Evolutionary conservation across 1,140 invertebrate species (phyloP).

Genomic region (Neodiprion pinetum): DNA sequence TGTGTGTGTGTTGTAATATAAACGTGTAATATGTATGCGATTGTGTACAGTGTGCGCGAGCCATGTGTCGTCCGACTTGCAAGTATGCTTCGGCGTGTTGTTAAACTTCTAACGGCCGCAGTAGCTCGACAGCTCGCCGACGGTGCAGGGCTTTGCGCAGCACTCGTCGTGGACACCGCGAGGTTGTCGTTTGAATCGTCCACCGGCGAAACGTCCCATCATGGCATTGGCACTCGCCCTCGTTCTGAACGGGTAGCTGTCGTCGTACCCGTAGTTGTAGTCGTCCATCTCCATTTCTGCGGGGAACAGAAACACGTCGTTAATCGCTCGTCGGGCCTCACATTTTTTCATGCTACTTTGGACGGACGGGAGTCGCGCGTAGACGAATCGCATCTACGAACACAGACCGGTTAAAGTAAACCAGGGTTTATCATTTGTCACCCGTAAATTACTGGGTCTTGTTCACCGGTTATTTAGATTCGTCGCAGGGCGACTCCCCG

Average conservation of each 20-base stretch:
- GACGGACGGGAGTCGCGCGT: no score
- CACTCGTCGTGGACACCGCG: slow-evolving; percentile 62
- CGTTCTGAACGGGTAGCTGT: slow-evolving; percentile 46
- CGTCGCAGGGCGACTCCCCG: no score
- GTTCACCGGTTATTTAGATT: no score
- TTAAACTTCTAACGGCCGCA: slow-evolving; percentile 41
- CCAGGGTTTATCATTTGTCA: no score
- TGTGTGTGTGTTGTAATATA: not conserved
- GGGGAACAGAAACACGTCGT: slow-evolving; percentile 23
- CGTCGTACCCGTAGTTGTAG: slow-evolving; percentile 42
- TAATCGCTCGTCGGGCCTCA: no score
- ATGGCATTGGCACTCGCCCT: slow-evolving; percentile 47
- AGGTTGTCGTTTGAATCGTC: slow-evolving; percentile 33
- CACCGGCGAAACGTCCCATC: slow-evolving; percentile 41
- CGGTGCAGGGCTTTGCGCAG: slow-evolving; percentile 56
- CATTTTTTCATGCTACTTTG: no score
- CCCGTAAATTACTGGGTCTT: no score
- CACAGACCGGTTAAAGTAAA: no score
- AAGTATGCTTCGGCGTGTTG: no score
- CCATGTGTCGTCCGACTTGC: not conserved
- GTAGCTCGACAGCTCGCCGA: slow-evolving; percentile 55
- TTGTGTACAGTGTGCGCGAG: not conserved
- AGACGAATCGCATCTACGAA: no score
- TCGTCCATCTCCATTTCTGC: slow-evolving; percentile 52
- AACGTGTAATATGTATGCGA: no score